Conservation (phyloP, 2,113 vertebrate genomes). For the Rostratula benghalensis region DNA sequence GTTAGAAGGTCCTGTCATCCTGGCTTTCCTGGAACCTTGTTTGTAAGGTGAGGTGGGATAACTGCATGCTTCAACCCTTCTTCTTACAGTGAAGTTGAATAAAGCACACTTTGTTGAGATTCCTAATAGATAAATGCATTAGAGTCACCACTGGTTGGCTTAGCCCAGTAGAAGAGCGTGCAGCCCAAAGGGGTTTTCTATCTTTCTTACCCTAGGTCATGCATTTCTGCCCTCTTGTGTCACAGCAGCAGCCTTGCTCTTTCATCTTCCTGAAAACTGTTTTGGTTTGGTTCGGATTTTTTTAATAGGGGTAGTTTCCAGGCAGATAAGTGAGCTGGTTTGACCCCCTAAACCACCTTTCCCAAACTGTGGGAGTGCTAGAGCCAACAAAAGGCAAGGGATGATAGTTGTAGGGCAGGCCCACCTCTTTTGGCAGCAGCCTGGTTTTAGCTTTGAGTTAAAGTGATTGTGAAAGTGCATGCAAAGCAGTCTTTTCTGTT, state of each 20-base stretch:
- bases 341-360: background rate
- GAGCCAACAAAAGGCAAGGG: background rate
- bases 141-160: background rate
- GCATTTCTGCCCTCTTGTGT: constrained; percentile 30
- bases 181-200: background rate
- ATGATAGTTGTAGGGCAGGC: background rate
- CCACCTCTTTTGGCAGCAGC: background rate
- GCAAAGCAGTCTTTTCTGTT: background rate
- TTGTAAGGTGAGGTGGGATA: background rate
- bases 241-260: background rate
- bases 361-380: background rate
- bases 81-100: background rate
- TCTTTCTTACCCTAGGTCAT: background rate
- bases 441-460: background rate
- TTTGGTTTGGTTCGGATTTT: background rate
- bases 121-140: background rate
- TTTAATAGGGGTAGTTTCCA: background rate
- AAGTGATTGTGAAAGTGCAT: background rate
- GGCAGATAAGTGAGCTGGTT: background rate
- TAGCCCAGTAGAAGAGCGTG: background rate
- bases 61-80: background rate
- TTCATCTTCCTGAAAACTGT: background rate
- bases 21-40: background rate
- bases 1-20: background rate
- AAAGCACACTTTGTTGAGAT: background rate